Evolutionary conservation across 1,140 invertebrate genomes (phyloP), one percentile per base, ranked within the genome.

Genomic region (Drosophila neocordata): DNA sequence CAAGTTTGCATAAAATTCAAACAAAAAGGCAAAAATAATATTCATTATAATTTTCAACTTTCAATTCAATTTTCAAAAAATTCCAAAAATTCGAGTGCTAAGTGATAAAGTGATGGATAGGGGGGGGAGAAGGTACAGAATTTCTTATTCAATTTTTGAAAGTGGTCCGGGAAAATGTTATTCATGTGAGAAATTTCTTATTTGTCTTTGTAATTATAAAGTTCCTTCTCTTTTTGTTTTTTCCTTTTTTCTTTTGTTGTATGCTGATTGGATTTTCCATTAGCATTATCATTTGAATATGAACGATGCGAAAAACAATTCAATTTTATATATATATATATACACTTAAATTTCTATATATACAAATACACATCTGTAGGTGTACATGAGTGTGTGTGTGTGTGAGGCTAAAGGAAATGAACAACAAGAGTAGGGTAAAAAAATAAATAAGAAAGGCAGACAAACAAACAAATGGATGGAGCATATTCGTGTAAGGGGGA

Each of bases 201-300:
- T 48, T 48, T 48, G 41, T 20, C 41, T 48, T 48, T 20, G 41
- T 48, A 48, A 48, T 48, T 48, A 48, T 48, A 20, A 48, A 48
- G 18, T 48, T 48, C 15, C n/a, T n/a, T n/a, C n/a, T n/a, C n/a
- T 71, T 72, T 11, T 31, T 34, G 7, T 56, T 9, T 8, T 15
- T 41, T 15, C 13, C 15, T 48, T 48, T 20, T 48, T 18, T 48
- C 1, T 48, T 20, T 18, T 44, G 1, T 15, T 44, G 13, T 9
- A 71, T 60, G 68, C 68, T 51, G 52, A 72, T 72, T 64, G 69
- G 57, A 38, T 64, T 71, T 34, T 31, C 68, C 69, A 72, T 72
- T 71, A 72, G 69, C 68, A 72, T 72, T 72, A 72, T 56, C 67
- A 24, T 20, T 9, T 35, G 20, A 51, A 11, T 0, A 8, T 7